A percentile compares a stretch with the other conserved stretches of the same genome.
These are phyloP conservation scores for Chlorocebus sabaeus DNA, from an alignment of 2,113 vertebrate genomes.

Conservation along the genomic window DNA sequence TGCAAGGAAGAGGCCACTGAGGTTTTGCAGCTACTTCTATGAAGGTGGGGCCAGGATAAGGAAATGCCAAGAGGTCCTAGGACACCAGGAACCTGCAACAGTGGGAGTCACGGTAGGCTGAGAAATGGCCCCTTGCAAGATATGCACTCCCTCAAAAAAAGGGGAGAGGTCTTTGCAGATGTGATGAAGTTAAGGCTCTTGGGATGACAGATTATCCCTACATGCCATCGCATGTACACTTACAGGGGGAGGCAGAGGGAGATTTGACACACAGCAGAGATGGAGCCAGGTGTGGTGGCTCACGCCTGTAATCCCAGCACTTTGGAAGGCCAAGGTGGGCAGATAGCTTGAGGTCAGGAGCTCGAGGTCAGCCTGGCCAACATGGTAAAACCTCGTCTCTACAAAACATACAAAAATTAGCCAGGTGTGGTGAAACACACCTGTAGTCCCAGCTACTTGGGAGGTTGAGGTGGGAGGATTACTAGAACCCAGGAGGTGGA, in stretches of 20 bases:
- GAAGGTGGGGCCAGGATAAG: not conserved
- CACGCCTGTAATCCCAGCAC: no score
- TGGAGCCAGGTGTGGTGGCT: no score
- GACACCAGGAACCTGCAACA: not conserved
- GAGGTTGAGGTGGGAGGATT: no score
- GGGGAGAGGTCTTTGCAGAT: not conserved
- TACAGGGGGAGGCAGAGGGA: no score
- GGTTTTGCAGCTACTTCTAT: not conserved
- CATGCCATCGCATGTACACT: not conserved
- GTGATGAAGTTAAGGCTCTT: not conserved
- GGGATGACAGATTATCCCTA: not conserved
- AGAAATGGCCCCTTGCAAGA: not conserved
- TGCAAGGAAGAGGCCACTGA: not conserved
- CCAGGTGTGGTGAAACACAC: no score
- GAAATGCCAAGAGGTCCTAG: not conserved
- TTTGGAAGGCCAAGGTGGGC: no score
- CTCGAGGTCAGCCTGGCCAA: no score
- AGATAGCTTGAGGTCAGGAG: no score
- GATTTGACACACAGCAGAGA: not conserved
- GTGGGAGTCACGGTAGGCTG: not conserved
- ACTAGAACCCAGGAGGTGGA: no score
- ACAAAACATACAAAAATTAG: no score
- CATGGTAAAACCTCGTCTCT: no score
- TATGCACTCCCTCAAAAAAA: not conserved
- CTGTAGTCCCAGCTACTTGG: no score